Evolutionary conservation across 1,140 invertebrate genomes (phyloP).

Genomic region (Apolygus lucorum): DNA sequence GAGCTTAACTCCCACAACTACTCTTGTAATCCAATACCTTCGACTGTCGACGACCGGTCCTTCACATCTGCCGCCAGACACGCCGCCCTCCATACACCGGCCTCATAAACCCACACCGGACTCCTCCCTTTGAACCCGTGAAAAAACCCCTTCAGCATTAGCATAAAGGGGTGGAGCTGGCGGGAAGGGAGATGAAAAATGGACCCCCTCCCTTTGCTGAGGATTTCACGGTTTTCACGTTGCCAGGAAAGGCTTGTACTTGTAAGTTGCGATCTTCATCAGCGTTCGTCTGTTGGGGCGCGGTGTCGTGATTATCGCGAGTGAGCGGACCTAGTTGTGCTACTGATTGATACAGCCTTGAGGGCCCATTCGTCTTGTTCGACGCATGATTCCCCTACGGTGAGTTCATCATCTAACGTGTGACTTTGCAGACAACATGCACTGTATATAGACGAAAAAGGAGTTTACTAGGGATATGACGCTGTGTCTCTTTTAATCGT

Average conservation of each 20-base stretch:
- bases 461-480: too few species aligned
- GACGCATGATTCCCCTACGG: neutral
- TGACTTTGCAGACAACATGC: too few species aligned
- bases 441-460: too few species aligned
- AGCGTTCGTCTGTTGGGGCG: neutral
- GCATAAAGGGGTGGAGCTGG: conserved; percentile 8
- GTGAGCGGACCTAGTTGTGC: neutral
- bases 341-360: conserved; percentile 5
- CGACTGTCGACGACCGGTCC: neutral
- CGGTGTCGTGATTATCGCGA: neutral
- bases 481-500: too few species aligned
- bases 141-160: neutral
- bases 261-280: conserved; percentile 5
- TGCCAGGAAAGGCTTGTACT: too few species aligned
- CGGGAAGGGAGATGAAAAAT: too few species aligned
- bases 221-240: conserved; percentile 15
- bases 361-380: conserved; percentile 4
- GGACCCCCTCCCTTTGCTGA: neutral
- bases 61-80: neutral
- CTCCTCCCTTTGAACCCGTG: too few species aligned
- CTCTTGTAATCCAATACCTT: too few species aligned
- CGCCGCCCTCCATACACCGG: neutral
- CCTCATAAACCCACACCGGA: neutral
- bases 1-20: too few species aligned
- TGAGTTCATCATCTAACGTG: neutral